Evolutionary conservation across 1,140 invertebrate species (phyloP), one percentile per base, ranked within the genome.

Genomic region (Drosophila pseudoananassae): DNA sequence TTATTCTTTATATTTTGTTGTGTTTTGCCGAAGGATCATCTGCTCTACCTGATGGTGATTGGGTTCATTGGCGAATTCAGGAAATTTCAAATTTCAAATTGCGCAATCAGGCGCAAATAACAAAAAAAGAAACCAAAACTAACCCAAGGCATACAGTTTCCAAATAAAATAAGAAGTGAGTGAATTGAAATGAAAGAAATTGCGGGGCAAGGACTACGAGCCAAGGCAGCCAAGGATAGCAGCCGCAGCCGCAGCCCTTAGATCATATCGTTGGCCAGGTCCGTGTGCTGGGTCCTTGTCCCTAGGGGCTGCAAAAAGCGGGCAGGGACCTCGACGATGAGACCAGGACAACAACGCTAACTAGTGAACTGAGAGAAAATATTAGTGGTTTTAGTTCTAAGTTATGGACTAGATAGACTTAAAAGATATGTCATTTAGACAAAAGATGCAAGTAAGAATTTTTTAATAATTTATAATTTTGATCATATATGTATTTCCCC

Each of bases 101-200:
- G 82, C 82, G 82, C 82, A 85, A 85, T 85, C 82, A 82, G 83
- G 82, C 82, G 82, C 69, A 78, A 87, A 76, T 47, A 76, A 82
- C 83, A 72, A 78, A 85, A 82, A 78, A 64, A 77, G 74, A 81
- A 74, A 66, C 23, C 23, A 9, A 46, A 46, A 20, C 40, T n/a
- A 52, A 52, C 25, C 31, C 25, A 25, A 59, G 14, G 6, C 15
- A 23, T 23, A 36, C 46, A 61, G 55, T 27, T 27, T 27, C 25
- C 23, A 75, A 73, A 50, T 46, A 23, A 58, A 75, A 73, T 51
- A 29, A 58, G 66, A 75, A 52, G 40, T 60, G 75, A 69, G 45
- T 38, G 58, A 38, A 36, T 43, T 50, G 46, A 40, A 53, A 53
- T 8, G 59, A 36, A 54, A 36, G 33, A 46, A 25, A 49, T 43